Conservation (phyloP, 2,113 vertebrate genomes). For the Anarrhichthys ocellatus region DNA sequence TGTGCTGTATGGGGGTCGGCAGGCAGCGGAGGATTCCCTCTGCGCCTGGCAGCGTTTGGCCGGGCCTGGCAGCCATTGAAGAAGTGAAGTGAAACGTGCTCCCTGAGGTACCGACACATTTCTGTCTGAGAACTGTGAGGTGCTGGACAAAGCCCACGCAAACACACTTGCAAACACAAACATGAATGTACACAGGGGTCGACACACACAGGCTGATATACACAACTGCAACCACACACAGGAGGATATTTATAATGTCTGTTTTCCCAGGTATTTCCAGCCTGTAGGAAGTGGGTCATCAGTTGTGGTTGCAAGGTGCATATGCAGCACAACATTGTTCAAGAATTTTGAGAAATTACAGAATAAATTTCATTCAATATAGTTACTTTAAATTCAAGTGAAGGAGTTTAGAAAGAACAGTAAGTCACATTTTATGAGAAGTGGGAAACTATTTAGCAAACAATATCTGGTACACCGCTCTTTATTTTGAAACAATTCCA, state of each 20-base stretch:
- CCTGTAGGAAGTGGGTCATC: background rate
- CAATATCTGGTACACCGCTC: background rate
- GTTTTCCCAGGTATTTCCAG: background rate
- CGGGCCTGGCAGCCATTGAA: slow-evolving; percentile 7
- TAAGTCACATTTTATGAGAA: background rate
- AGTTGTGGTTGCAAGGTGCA: background rate
- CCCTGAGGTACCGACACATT: slow-evolving; percentile 52
- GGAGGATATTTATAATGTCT: background rate
- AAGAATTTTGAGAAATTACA: background rate
- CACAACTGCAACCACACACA: slow-evolving; percentile 25
- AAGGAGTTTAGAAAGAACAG: background rate
- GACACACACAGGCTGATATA: background rate
- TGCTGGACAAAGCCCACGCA: slow-evolving; percentile 18
- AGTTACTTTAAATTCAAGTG: background rate
- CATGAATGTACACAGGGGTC: background rate
- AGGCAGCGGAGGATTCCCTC: slow-evolving; percentile 13
- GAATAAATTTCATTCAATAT: background rate
- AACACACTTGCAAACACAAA: background rate
- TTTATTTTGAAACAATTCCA: background rate
- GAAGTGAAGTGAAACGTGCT: slow-evolving; percentile 26
- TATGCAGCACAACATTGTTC: background rate
- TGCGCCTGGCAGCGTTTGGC: slow-evolving; percentile 11
- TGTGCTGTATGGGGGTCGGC: background rate
- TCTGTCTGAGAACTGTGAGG: slow-evolving; percentile 39
- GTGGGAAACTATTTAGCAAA: background rate